Percentiles rank a stretch among this genome's conserved stretches.
These are phyloP conservation scores for Leptoclinus maculatus DNA, from an alignment of 2,797 vertebrate genomes.

Conservation along the genomic window DNA sequence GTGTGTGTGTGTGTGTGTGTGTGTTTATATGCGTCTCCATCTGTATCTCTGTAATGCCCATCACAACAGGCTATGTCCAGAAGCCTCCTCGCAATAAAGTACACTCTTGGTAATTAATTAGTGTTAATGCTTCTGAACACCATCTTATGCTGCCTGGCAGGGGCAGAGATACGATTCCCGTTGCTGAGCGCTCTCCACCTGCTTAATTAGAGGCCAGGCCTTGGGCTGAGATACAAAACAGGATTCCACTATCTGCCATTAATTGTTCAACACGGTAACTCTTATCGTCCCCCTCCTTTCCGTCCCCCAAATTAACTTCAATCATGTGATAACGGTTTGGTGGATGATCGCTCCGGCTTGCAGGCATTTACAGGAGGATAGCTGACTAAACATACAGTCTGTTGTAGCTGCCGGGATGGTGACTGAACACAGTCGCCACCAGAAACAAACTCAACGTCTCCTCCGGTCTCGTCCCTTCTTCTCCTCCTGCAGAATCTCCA, in stretches of 20 bases:
- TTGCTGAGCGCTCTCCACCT: slow-evolving; percentile 48
- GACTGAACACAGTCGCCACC: background rate
- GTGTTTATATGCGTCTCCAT: slow-evolving; percentile 19
- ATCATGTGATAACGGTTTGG: slow-evolving; percentile 41
- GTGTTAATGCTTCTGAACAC: slow-evolving; percentile 64
- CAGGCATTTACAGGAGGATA: slow-evolving; percentile 34
- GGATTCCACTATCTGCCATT: slow-evolving; percentile 52
- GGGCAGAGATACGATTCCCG: slow-evolving; percentile 68
- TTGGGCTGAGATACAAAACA: slow-evolving; percentile 45
- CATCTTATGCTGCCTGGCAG: slow-evolving; percentile 57
- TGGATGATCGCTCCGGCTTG: slow-evolving; percentile 13
- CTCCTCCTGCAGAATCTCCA: slow-evolving; percentile 47
- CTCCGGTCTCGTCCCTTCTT: slow-evolving; percentile 13
- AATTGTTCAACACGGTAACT: slow-evolving; percentile 50
- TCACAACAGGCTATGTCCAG: slow-evolving; percentile 34
- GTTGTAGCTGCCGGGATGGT: slow-evolving; percentile 10
- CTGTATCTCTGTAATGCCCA: slow-evolving; percentile 33
- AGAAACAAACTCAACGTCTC: slow-evolving; percentile 12
- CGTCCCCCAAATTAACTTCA: slow-evolving; percentile 63
- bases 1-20: background rate
- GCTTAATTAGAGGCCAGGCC: slow-evolving; percentile 70
- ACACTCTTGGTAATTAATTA: slow-evolving; percentile 74
- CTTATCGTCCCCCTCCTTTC: slow-evolving; percentile 47
- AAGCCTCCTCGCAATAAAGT: slow-evolving; percentile 37
- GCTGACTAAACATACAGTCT: slow-evolving; percentile 32